Base-by-base conservation (phyloP, 2,888 invertebrate species). In the Drosophila setosimentum region DNA sequence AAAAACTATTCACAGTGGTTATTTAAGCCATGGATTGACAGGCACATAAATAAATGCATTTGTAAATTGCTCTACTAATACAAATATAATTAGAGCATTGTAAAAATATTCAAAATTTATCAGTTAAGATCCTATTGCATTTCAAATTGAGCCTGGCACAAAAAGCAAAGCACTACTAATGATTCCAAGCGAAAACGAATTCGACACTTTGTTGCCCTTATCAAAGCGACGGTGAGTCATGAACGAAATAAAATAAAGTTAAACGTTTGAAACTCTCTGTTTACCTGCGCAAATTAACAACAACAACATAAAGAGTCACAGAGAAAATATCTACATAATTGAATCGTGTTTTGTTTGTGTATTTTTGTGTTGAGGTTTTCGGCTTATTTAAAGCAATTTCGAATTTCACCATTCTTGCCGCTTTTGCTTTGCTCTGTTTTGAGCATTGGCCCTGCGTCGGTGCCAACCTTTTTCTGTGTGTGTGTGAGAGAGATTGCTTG, bases 141-240 rank as follows among this genome's bases (percentile, higher is more conserved):
- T 68, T 55, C 8, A 42, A 50, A 35, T 49, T 40, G 33, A 68
- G 68, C 33, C 57, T 68, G 57, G 50, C 59, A 50, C 21, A 29
- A 54, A 58, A 61, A 40, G 32, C 35, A 33, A 66, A 18, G 29
- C 48, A 33, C n/a, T 60, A 32, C 24, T 60, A 54, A 54, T 48
- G 27, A 75, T 80, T 64, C 51, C 62, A 10, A 30, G 24, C 27
- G 40, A 49, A 27, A 48, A 48, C 50, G 66, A 61, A 55, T 53
- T 68, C 30, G 67, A 68, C 57, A 60, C 50, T 48, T 51, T 54
- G 58, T 48, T 29, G 29, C 53, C 42, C 67, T 83, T 83, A 81
- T 89, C 83, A 87, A 75, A 64, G 58, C 71, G 51, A 71, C 76
- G 82, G 87, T 85, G 85, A 85, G 89, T 85, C 85, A 89, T 77